A percentile compares a stretch with the other conserved stretches of the same genome.
These are phyloP conservation scores for Stegophylla sp. DNA, from an alignment of 2,888 invertebrate genomes.

Conservation along the genomic window DNA sequence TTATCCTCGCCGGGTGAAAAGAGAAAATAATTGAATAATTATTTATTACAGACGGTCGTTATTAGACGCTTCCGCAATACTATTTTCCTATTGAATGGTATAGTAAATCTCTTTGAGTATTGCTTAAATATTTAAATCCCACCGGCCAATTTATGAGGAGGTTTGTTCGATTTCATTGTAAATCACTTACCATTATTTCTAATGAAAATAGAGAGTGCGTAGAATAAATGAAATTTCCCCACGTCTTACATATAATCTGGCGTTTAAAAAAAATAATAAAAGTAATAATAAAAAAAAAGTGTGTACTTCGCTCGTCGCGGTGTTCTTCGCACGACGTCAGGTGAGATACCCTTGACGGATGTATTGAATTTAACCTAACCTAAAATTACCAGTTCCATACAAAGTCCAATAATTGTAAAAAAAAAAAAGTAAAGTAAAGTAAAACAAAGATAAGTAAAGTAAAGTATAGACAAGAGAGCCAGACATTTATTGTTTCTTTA, in stretches of 20 bases:
- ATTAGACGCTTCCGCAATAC: slow-evolving; percentile 24
- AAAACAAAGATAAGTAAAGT: too few relatives aligned
- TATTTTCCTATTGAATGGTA: slow-evolving; percentile 33
- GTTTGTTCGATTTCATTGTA: slow-evolving; percentile 46
- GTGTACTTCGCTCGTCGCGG: too few relatives aligned
- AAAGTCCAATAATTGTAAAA: too few relatives aligned
- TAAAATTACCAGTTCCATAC: too few relatives aligned
- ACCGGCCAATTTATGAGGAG: slow-evolving; percentile 46
- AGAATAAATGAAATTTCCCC: slow-evolving; percentile 4
- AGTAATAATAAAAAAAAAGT: too few relatives aligned
- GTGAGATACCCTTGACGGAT: too few relatives aligned
- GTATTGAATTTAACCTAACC: too few relatives aligned
- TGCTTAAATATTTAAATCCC: slow-evolving; percentile 51
- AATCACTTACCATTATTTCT: slow-evolving; percentile 25
- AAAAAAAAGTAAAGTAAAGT: too few relatives aligned
- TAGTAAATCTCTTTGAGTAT: slow-evolving; percentile 52
- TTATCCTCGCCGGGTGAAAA: slow-evolving; percentile 29
- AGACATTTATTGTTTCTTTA: too few relatives aligned
- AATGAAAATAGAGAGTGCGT: slow-evolving; percentile 18
- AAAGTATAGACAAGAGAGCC: too few relatives aligned
- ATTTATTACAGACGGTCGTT: slow-evolving; percentile 54
- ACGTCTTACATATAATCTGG: slow-evolving; percentile 41
- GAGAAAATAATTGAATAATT: slow-evolving; percentile 56
- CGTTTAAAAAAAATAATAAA: too few relatives aligned
- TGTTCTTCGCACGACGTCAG: too few relatives aligned